Conservation (phyloP, 2,113 vertebrate genomes). For the Ameiurus melas region DNA sequence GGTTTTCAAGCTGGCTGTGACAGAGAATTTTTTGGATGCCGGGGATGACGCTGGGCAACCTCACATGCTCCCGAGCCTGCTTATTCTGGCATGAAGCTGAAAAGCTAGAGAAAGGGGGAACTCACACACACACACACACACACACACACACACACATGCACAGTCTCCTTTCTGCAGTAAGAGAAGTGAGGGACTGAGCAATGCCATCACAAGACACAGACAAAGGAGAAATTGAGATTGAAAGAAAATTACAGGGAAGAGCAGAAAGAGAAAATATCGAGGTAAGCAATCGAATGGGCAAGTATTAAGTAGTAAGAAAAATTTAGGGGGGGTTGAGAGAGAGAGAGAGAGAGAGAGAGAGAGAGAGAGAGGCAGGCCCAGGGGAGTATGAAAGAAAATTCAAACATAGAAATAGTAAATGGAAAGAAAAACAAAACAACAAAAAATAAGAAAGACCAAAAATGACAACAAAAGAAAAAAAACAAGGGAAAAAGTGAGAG, state of each 20-base stretch:
- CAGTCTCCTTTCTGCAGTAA: conserved; percentile 52
- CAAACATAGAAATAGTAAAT: background rate
- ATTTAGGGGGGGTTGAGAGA: background rate
- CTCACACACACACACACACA: conserved; percentile 24
- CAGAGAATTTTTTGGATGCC: conserved; percentile 47
- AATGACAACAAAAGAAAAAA: background rate
- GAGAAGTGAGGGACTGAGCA: conserved; percentile 29
- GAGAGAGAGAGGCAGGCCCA: too few relatives aligned
- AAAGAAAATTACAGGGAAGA: background rate
- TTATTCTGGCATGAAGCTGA: conserved; percentile 3
- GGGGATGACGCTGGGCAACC: conserved; percentile 22
- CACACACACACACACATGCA: conserved; percentile 54
- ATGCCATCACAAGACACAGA: background rate
- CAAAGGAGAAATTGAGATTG: background rate
- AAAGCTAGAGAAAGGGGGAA: conserved; percentile 43
- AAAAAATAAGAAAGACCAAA: background rate
- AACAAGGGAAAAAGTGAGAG: too few relatives aligned
- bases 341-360: background rate
- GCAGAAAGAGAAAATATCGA: background rate
- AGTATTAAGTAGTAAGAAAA: background rate
- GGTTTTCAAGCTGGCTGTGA: conserved; percentile 1
- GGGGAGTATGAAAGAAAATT: background rate
- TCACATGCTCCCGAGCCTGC: conserved; percentile 20
- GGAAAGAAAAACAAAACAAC: background rate
- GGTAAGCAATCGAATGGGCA: background rate